Conservation (phyloP, 1,140 invertebrate species). For the Parasteatoda tepidariorum region DNA sequence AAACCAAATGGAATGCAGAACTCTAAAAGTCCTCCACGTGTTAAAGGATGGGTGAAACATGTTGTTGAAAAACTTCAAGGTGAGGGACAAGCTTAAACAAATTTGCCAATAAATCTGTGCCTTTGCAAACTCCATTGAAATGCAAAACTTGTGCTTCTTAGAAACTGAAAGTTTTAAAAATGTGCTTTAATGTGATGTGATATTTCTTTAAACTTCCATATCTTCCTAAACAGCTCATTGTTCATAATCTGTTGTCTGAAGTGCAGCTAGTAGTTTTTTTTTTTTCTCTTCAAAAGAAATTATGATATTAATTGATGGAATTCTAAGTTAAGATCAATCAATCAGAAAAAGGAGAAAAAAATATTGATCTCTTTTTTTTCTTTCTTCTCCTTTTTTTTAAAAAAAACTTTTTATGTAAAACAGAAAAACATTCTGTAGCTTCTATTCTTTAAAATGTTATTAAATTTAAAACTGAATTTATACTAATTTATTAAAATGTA, state of each 20-base stretch:
- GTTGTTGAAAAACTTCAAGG: slow-evolving; percentile 71
- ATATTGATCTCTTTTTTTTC: too few species aligned
- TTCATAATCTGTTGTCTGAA: background rate
- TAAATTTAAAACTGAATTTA: too few species aligned
- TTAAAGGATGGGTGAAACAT: slow-evolving; percentile 71
- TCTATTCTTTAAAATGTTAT: too few species aligned
- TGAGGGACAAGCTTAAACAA: slow-evolving; percentile 55
- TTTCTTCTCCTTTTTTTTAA: too few species aligned
- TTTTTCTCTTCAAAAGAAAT: background rate
- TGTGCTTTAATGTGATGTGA: slow-evolving; percentile 20
- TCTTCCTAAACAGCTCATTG: background rate
- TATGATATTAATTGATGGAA: background rate
- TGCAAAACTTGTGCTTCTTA: slow-evolving; percentile 16
- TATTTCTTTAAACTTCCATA: background rate
- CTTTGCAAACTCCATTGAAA: slow-evolving; percentile 29
- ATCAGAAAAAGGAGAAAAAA: background rate
- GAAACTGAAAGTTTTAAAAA: background rate
- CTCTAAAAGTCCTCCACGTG: slow-evolving; percentile 52
- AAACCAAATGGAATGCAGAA: slow-evolving; percentile 56
- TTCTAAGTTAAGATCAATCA: background rate
- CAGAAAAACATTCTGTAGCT: too few species aligned
- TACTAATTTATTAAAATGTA: too few species aligned
- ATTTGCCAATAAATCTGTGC: slow-evolving; percentile 32
- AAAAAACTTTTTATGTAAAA: too few species aligned
- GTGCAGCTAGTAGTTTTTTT: background rate